Percentiles rank a stretch among this genome's conserved stretches.
Evolutionary conservation across 1,140 invertebrate genomes (phyloP).

Genomic region (Trissolcus basalis): DNA sequence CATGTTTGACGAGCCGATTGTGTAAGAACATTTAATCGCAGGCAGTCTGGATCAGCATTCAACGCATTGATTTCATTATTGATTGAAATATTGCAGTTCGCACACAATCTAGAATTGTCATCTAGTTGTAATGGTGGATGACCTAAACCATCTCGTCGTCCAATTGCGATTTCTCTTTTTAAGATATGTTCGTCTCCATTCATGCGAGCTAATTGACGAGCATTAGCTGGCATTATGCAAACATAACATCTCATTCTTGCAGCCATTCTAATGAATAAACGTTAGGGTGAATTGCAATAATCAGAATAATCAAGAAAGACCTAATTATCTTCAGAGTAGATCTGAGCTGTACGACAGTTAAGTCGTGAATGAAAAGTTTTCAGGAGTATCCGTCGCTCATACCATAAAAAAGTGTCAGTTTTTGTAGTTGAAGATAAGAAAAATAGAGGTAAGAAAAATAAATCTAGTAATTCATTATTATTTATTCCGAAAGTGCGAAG

Average conservation of each 20-base stretch:
- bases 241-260: slow-evolving; percentile 9
- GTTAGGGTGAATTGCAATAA: too few relatives aligned
- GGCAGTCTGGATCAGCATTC: slow-evolving; percentile 15
- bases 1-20: slow-evolving; percentile 2
- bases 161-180: slow-evolving; percentile 25
- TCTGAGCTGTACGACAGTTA: too few relatives aligned
- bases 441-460: too few relatives aligned
- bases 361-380: too few relatives aligned
- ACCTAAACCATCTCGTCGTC: slow-evolving; percentile 12
- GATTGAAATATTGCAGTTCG: slow-evolving; percentile 21
- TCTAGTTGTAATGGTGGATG: slow-evolving; percentile 17
- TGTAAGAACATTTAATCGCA: slow-evolving; percentile 15
- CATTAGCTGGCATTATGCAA: not conserved
- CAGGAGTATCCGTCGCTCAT: too few relatives aligned
- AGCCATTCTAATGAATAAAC: too few relatives aligned
- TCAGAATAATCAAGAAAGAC: too few relatives aligned
- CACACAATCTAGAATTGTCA: slow-evolving; percentile 16
- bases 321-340: too few relatives aligned
- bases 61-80: slow-evolving; percentile 17
- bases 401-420: too few relatives aligned
- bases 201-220: not conserved
- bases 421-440: too few relatives aligned
- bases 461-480: too few relatives aligned
- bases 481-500: too few relatives aligned
- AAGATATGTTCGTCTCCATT: slow-evolving; percentile 23